phyloP scores from a whole-genome alignment of 2,113 vertebrate species.

The Ageneiosus marmoratus region DNA sequence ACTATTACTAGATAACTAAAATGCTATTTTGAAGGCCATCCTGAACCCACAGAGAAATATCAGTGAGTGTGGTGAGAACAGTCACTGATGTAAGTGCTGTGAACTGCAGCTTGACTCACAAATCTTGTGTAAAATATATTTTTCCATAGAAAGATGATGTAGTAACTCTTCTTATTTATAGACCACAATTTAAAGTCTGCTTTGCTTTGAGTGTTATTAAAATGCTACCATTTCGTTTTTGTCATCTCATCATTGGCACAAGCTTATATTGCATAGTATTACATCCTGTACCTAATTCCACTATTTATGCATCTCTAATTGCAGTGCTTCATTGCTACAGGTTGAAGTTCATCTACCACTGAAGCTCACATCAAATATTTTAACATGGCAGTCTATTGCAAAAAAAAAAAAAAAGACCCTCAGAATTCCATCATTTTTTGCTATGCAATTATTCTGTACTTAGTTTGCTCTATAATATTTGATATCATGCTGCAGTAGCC shows the following conservation, averaged over 20 bases:
- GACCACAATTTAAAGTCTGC: not conserved
- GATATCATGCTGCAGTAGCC: conserved; percentile 5
- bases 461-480: conserved; percentile 36
- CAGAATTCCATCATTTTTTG: not conserved
- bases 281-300: not conserved
- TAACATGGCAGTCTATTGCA: not conserved
- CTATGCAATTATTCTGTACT: conserved; percentile 20
- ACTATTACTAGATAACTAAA: too few species aligned
- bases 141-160: not conserved
- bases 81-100: not conserved
- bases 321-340: not conserved
- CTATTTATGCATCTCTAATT: not conserved
- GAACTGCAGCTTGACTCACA: not conserved
- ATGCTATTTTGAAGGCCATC: not conserved
- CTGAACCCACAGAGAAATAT: not conserved
- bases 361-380: not conserved
- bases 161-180: not conserved
- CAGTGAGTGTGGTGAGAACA: not conserved
- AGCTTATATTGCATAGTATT: not conserved
- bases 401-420: conserved; percentile 6
- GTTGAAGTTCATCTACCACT: not conserved
- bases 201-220: not conserved
- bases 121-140: not conserved
- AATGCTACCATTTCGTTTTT: not conserved
- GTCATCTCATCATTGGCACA: not conserved